Evolutionary conservation across 2,113 vertebrate species (phyloP).

Genomic region (Anhinga anhinga): DNA sequence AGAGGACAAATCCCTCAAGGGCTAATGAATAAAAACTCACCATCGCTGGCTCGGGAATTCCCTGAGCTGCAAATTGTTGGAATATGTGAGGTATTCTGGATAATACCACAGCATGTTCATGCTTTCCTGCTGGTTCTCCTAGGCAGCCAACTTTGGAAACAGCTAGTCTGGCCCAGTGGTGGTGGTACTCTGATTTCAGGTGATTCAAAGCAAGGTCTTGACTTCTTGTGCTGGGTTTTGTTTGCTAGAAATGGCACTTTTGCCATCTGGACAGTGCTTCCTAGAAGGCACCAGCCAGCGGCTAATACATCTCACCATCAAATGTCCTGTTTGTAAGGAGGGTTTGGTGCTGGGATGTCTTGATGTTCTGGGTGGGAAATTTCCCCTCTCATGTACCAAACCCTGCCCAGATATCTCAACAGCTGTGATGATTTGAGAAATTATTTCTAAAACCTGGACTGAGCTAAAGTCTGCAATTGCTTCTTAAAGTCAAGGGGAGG

Average conservation of each 20-base stretch:
- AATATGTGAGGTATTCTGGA: neutral
- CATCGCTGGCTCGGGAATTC: neutral
- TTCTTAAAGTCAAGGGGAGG: constrained; percentile 19
- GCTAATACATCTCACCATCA: neutral
- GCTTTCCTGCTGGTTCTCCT: neutral
- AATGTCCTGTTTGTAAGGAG: neutral
- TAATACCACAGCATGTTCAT: neutral
- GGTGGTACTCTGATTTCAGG: neutral
- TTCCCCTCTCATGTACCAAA: neutral
- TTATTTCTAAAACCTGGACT: neutral
- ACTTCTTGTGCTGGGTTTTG: neutral
- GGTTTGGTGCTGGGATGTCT: neutral
- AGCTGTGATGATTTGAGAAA: fast-evolving
- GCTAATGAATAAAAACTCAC: neutral
- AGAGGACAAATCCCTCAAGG: neutral
- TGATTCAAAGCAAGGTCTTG: neutral
- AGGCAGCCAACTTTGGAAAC: neutral
- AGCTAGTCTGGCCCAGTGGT: neutral
- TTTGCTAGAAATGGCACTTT: neutral
- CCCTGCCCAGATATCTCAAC: neutral
- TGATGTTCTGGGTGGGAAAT: neutral
- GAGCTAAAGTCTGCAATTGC: neutral
- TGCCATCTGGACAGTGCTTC: fast-evolving
- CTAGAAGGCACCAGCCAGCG: neutral
- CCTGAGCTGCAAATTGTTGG: neutral